Percentiles rank a stretch among this genome's conserved stretches.
These are phyloP conservation scores for Muricea muricata DNA, from an alignment of 92 coral and sea anemone species.

Conservation along the genomic window DNA sequence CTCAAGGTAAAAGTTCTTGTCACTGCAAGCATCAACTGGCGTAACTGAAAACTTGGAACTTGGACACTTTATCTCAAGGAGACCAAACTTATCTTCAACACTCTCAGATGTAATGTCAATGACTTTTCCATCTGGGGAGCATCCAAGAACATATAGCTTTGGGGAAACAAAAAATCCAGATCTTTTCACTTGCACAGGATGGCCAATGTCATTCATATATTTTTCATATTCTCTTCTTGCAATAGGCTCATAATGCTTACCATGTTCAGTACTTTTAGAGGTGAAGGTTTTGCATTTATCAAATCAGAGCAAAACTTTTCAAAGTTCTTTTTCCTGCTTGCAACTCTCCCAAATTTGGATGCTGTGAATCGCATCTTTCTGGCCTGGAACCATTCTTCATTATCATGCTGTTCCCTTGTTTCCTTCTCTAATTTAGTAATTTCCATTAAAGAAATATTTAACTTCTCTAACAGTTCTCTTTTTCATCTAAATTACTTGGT, in stretches of 20 bases:
- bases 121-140: constrained; percentile 71
- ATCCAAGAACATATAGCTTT: constrained; percentile 56
- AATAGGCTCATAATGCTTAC: constrained; percentile 61
- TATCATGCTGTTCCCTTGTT: constrained; percentile 43
- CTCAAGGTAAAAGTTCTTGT: constrained; percentile 45
- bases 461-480: constrained; percentile 31
- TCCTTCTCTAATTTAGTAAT: constrained; percentile 49
- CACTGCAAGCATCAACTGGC: constrained; percentile 71
- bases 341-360: constrained; percentile 48
- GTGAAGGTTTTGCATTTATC: constrained; percentile 51
- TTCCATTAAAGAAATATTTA: not conserved
- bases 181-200: constrained; percentile 51
- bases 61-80: constrained; percentile 66
- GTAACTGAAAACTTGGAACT: constrained; percentile 53
- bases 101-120: constrained; percentile 37
- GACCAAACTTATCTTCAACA: constrained; percentile 54
- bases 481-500: constrained; percentile 37
- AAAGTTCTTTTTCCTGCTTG: constrained; percentile 57
- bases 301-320: constrained; percentile 49
- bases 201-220: constrained; percentile 40
- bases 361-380: constrained; percentile 57
- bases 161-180: constrained; percentile 66
- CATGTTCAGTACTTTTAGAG: constrained; percentile 59
- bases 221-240: constrained; percentile 64
- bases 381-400: constrained; percentile 44